These are phyloP conservation scores for Campylomormyrus numenius DNA, from an alignment of 2,113 vertebrate genomes.

Conservation along the genomic window DNA sequence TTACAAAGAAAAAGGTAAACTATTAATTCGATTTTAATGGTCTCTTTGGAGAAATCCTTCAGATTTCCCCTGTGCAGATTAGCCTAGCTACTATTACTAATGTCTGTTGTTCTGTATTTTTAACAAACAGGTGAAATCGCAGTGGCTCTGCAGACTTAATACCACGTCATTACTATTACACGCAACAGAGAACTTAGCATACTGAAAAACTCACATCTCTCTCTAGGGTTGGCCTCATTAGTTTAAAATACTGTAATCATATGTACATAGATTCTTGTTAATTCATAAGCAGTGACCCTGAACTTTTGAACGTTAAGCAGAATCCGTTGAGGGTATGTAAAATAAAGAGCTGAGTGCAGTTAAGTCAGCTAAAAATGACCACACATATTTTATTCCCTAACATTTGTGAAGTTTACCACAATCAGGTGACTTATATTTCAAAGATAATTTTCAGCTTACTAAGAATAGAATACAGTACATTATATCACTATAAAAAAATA, in stretches of 20 bases:
- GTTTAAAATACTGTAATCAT: neutral
- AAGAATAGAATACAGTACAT: neutral
- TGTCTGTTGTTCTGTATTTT: neutral
- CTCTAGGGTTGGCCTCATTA: neutral
- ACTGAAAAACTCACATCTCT: neutral
- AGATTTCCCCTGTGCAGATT: neutral
- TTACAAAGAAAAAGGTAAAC: neutral
- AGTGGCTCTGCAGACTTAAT: neutral
- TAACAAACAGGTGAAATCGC: neutral
- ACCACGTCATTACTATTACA: neutral
- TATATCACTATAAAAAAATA: neutral
- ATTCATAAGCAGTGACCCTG: constrained; percentile 6
- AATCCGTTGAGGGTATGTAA: neutral
- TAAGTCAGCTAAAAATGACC: neutral
- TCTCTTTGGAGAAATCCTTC: neutral
- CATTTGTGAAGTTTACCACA: neutral
- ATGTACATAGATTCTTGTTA: neutral
- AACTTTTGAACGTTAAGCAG: neutral
- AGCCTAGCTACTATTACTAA: neutral
- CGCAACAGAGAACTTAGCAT: neutral
- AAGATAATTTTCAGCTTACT: neutral
- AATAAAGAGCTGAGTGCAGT: neutral
- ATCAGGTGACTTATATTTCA: neutral
- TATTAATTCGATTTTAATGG: neutral
- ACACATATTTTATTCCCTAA: neutral